Conservation (phyloP, 2,888 invertebrate genomes). For the Hirtodrosophila trivittata region DNA sequence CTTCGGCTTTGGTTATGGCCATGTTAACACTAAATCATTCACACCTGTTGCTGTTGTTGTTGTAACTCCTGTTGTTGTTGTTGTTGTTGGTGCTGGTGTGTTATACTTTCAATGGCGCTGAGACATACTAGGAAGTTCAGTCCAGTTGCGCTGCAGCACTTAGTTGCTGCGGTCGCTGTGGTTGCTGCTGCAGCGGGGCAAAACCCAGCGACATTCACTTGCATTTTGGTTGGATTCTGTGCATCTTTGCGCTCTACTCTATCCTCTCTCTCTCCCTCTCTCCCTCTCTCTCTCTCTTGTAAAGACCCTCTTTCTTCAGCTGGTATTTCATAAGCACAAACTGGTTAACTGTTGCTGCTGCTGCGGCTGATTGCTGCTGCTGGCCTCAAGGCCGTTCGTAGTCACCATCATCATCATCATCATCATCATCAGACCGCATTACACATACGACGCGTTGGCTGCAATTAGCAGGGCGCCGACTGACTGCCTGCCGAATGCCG, state of each 20-base stretch:
- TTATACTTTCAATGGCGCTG: slow-evolving; percentile 48
- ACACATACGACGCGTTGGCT: slow-evolving; percentile 72
- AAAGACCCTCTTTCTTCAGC: slow-evolving; percentile 38
- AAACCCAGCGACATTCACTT: slow-evolving; percentile 71
- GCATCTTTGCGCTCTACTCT: slow-evolving; percentile 20
- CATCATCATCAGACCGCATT: slow-evolving; percentile 68
- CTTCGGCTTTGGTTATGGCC: slow-evolving; percentile 64
- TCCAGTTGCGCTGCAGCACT: slow-evolving; percentile 28
- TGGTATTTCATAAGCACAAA: slow-evolving; percentile 70
- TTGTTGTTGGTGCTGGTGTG: slow-evolving; percentile 13
- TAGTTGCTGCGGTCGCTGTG: slow-evolving; percentile 12
- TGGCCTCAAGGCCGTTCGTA: slow-evolving; percentile 18
- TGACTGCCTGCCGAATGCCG: slow-evolving; percentile 19
- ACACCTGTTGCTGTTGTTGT: slow-evolving; percentile 55
- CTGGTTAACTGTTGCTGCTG: slow-evolving; percentile 55
- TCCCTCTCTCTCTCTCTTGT: slow-evolving; percentile 4
- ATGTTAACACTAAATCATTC: slow-evolving; percentile 77
- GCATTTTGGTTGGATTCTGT: slow-evolving; percentile 70
- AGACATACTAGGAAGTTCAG: slow-evolving; percentile 64
- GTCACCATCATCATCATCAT: slow-evolving; percentile 30
- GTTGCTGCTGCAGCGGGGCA: slow-evolving; percentile 22
- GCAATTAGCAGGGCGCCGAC: slow-evolving; percentile 73
- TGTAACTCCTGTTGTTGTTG: slow-evolving; percentile 17
- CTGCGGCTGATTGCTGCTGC: slow-evolving; percentile 40
- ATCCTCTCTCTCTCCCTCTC: slow-evolving; percentile 7